These are phyloP conservation scores for Amblyjoppa proteus DNA, from an alignment of 2,888 invertebrate genomes.

Conservation along the genomic window DNA sequence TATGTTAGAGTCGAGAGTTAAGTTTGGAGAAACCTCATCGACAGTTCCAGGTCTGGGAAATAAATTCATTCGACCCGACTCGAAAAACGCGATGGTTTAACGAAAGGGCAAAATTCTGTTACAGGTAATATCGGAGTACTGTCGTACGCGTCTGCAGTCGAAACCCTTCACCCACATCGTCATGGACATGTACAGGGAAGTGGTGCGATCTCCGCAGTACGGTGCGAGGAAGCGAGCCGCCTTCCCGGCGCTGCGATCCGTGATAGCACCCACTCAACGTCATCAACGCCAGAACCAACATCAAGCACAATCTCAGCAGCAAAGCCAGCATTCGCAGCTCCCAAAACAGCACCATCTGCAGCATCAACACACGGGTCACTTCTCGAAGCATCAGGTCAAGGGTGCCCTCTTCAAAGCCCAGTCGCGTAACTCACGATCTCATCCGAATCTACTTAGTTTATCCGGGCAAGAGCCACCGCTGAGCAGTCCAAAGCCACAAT, in stretches of 20 bases:
- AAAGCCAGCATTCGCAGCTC: conserved; percentile 61
- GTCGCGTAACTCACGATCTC: conserved; percentile 82
- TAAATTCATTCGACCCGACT: background rate
- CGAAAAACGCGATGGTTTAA: background rate
- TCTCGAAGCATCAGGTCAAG: conserved; percentile 76
- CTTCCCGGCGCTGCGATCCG: conserved; percentile 67
- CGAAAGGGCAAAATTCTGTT: conserved; percentile 68
- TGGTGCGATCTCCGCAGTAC: conserved; percentile 82
- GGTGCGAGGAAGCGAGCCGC: conserved; percentile 79
- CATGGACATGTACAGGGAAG: conserved; percentile 87
- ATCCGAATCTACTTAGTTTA: conserved; percentile 81
- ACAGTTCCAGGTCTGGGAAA: background rate
- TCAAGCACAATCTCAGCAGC: conserved; percentile 61
- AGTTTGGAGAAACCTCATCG: background rate
- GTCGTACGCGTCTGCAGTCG: conserved; percentile 86
- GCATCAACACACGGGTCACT: conserved; percentile 67
- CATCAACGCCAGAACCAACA: conserved; percentile 68
- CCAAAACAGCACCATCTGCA: conserved; percentile 61
- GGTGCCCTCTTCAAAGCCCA: conserved; percentile 79
- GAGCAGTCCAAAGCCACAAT: conserved; percentile 72
- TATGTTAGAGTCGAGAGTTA: background rate
- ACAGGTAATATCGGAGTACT: conserved; percentile 88
- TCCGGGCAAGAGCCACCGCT: conserved; percentile 70
- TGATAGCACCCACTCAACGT: conserved; percentile 57
- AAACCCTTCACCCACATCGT: conserved; percentile 88